These are phyloP conservation scores for Salpingus planirostris DNA, from an alignment of 2,888 invertebrate species.

Conservation along the genomic window DNA sequence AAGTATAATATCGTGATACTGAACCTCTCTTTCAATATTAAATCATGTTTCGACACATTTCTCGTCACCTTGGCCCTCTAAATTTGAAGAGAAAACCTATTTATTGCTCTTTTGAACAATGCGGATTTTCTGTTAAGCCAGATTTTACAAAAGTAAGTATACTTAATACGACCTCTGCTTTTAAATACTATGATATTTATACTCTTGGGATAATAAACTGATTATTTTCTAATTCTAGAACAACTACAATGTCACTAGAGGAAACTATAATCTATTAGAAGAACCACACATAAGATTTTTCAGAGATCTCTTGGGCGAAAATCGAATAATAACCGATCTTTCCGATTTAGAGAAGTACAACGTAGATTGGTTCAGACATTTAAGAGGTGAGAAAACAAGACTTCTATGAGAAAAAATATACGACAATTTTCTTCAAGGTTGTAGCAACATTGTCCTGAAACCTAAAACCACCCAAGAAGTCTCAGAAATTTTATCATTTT, in stretches of 20 bases:
- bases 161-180: background rate
- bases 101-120: no score
- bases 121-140: no score
- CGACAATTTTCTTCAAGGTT: conserved; percentile 60
- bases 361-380: conserved; percentile 77
- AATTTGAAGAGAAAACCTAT: no score
- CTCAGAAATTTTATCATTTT: conserved; percentile 74
- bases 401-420: background rate
- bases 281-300: conserved; percentile 57
- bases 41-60: no score
- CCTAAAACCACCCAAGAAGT: conserved; percentile 83
- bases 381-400: conserved; percentile 56
- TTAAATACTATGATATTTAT: conserved; percentile 1
- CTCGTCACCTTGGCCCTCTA: no score
- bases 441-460: conserved; percentile 71
- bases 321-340: conserved; percentile 61
- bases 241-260: conserved; percentile 53
- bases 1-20: no score
- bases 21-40: no score
- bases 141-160: conserved; percentile 17
- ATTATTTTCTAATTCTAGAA: conserved; percentile 38
- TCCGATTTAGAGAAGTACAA: conserved; percentile 75
- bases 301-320: conserved; percentile 51
- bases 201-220: background rate
- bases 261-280: conserved; percentile 48